Evolutionary conservation across 2,113 vertebrate genomes (phyloP).

Genomic region (Chunga burmeisteri): DNA sequence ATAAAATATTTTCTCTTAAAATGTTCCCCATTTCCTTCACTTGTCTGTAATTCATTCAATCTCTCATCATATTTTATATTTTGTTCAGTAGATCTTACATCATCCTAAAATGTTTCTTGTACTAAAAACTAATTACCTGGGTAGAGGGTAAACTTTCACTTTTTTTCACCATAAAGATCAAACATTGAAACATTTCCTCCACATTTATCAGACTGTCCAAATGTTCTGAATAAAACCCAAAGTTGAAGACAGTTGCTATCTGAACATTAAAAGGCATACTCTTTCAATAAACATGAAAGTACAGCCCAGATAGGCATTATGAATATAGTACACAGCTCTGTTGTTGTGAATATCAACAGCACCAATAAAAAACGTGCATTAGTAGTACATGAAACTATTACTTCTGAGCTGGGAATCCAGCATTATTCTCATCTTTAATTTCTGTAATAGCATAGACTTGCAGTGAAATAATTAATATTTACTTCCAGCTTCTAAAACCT

Average conservation of each 20-base stretch:
- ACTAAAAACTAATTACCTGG: neutral
- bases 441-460: neutral
- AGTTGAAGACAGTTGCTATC: neutral
- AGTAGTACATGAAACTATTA: neutral
- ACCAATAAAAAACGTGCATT: neutral
- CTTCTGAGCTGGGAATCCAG: neutral
- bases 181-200: neutral
- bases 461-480: neutral
- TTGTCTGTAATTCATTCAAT: slow-evolving; percentile 10
- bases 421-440: neutral
- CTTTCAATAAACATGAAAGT: neutral
- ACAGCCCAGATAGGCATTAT: neutral
- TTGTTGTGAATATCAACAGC: neutral
- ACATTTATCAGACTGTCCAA: neutral
- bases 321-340: neutral
- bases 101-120: neutral
- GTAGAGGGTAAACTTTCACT: neutral
- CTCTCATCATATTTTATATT: neutral
- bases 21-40: slow-evolving; percentile 1
- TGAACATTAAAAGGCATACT: neutral
- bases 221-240: neutral
- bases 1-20: slow-evolving; percentile 49
- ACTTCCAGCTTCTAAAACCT: neutral
- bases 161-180: neutral
- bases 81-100: neutral